Base-by-base conservation (phyloP, 2,113 vertebrate genomes). In the Procavia capensis region DNA sequence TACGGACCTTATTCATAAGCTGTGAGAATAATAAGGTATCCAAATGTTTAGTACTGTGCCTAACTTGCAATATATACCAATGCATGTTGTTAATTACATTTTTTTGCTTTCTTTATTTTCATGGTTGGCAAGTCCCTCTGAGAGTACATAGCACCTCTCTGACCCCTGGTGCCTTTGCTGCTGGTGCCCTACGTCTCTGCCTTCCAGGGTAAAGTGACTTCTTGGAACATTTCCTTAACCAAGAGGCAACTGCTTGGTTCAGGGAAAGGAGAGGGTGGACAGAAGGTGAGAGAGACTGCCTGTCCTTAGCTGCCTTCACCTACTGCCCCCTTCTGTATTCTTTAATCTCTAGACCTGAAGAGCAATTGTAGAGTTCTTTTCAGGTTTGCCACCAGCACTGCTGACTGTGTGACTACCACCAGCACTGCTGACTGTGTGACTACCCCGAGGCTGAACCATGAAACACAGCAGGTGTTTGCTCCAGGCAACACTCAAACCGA, bases 241-340 rank as follows among this genome's bases (percentile, higher is more conserved):
- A 64, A 64, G 11, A 64, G 31, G 10, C 10, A 3, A 45, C 11
- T 9, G 4, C n/a, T 20, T 13, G 34, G 70, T 14, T 59, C 70
- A 50, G 27, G 43, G 68, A 16, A 41, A 61, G 43, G 8, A 39
- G 43, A 45, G 22, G 6, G 5, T 10, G 6, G 43, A 27, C 29
- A 24, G n/a, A 57, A 39, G 50, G 31, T 2, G 22, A 34, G 24
- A 2, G 70, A 54, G n/a, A 68, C 70, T 2, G 1, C 39, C 36
- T 6, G 9, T 22, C 85, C 34, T 13, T 24, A 36, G n/a, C 20
- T 1, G 4, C 8, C 59, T 19, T 5, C 8, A 7, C 2, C 0
- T 2, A 4, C 34, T 27, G 14, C 66, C n/a, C 20, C 0, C 19
- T 76, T 85, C 10, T 34, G 24, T 50, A 61, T 20, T 78, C 31